These are phyloP conservation scores for Ectropis crepuscularia DNA, from an alignment of 2,888 invertebrate genomes.

Conservation along the genomic window DNA sequence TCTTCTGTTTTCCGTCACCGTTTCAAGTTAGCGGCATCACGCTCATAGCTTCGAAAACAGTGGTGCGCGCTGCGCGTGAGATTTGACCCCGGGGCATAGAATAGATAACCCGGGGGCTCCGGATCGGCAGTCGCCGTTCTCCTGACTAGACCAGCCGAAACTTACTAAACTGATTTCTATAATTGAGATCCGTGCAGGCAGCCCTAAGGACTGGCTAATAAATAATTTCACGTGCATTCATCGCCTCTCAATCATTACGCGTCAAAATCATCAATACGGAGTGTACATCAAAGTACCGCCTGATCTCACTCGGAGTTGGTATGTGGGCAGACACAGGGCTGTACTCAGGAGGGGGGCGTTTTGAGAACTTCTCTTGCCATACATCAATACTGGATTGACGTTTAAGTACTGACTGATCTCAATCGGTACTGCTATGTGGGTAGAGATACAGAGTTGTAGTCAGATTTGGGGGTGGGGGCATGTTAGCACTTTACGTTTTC, in stretches of 20 bases:
- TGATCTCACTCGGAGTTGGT: conserved; percentile 8
- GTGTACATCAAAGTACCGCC: conserved; percentile 29
- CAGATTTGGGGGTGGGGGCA: too few species aligned
- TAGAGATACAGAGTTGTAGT: too few species aligned
- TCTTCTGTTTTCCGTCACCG: too few species aligned
- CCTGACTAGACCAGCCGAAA: not conserved
- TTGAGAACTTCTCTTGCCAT: not conserved
- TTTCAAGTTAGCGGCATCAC: too few species aligned
- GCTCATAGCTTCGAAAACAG: too few species aligned
- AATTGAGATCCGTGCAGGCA: not conserved
- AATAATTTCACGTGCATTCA: conserved; percentile 39
- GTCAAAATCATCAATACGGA: conserved; percentile 36
- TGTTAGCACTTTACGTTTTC: too few species aligned
- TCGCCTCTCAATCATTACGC: conserved; percentile 40
- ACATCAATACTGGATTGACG: not conserved
- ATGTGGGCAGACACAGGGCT: conserved; percentile 6
- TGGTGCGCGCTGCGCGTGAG: too few species aligned
- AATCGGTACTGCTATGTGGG: too few species aligned
- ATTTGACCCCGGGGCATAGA: too few species aligned
- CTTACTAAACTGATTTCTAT: not conserved
- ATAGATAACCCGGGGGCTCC: too few species aligned
- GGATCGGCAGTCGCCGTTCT: not conserved
- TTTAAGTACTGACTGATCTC: not conserved
- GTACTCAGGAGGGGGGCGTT: conserved; percentile 2
- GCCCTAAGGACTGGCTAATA: conserved; percentile 30